Percentiles rank a stretch among this genome's conserved stretches.
Evolutionary conservation across 2,888 invertebrate genomes (phyloP).

Genomic region (Thera obeliscata): DNA sequence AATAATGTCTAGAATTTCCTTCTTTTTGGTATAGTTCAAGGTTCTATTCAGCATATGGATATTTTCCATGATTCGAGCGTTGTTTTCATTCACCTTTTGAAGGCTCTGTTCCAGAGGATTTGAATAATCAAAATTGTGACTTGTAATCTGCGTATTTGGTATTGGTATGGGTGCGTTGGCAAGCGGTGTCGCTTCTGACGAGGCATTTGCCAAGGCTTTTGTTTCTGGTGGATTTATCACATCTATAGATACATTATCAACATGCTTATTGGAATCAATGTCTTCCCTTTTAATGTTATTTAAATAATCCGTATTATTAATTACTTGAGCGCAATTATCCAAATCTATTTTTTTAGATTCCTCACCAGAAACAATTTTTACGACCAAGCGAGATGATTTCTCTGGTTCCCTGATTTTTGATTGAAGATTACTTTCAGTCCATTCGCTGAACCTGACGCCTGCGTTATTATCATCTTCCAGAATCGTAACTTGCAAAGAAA

Average conservation of each 20-base stretch:
- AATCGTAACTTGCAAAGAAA: conserved; percentile 65
- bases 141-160: conserved; percentile 3
- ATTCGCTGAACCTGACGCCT: conserved; percentile 63
- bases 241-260: conserved; percentile 3
- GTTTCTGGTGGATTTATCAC: conserved; percentile 12
- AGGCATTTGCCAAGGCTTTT: conserved; percentile 2
- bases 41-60: conserved; percentile 77
- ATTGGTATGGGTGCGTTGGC: neutral
- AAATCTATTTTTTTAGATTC: conserved; percentile 64
- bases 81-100: conserved; percentile 77
- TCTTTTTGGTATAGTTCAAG: conserved; percentile 75
- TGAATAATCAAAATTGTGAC: conserved; percentile 35
- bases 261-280: neutral
- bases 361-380: conserved; percentile 68
- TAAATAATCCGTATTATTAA: conserved; percentile 37
- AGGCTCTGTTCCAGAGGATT: conserved; percentile 73
- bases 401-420: conserved; percentile 58
- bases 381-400: conserved; percentile 68
- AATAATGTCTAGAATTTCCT: conserved; percentile 67
- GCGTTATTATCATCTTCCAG: conserved; percentile 54
- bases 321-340: conserved; percentile 65
- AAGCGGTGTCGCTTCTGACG: conserved; percentile 3
- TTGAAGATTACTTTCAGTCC: conserved; percentile 64
- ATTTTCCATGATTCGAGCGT: conserved; percentile 79
- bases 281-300: conserved; percentile 6